phyloP scores from a whole-genome alignment of 92 coral and sea anemone species.

The Epizoanthus ramosus region DNA sequence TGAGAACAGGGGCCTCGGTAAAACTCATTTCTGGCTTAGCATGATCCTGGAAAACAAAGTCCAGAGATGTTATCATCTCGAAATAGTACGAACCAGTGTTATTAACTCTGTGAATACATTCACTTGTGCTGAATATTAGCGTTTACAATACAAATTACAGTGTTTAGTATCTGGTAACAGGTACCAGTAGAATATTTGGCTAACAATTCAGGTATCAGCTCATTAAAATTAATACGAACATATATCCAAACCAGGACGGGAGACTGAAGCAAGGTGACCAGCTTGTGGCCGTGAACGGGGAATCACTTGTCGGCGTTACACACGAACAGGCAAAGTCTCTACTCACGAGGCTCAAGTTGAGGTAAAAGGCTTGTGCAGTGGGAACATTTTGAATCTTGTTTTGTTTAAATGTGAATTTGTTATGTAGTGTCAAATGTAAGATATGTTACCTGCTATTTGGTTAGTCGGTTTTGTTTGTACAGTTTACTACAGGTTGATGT shows the following conservation, averaged over 20 bases:
- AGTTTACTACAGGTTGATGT: background rate
- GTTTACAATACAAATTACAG: background rate
- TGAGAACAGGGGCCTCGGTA: too few relatives aligned
- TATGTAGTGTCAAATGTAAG: background rate
- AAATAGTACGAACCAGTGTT: too few relatives aligned
- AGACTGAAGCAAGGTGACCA: constrained; percentile 85
- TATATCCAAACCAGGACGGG: constrained; percentile 59
- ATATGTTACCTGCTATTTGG: background rate
- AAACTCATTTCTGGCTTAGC: too few relatives aligned
- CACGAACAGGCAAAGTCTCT: constrained; percentile 97
- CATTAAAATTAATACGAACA: constrained; percentile 10
- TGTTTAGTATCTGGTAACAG: constrained; percentile 1
- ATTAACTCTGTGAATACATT: too few relatives aligned
- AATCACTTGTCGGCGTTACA: constrained; percentile 94
- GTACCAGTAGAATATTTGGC: constrained; percentile 10
- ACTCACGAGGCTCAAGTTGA: constrained; percentile 86
- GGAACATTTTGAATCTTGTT: background rate
- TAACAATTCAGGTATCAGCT: background rate
- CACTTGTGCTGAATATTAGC: background rate
- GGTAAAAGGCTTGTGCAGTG: constrained; percentile 43
- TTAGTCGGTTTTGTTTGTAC: background rate
- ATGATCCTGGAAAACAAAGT: too few relatives aligned
- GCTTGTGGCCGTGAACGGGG: constrained; percentile 87
- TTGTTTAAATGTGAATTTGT: background rate
- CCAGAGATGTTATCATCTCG: too few relatives aligned